These are phyloP conservation scores for Micronycteris hirsuta DNA, from an alignment of 2,113 vertebrate species.

Conservation along the genomic window DNA sequence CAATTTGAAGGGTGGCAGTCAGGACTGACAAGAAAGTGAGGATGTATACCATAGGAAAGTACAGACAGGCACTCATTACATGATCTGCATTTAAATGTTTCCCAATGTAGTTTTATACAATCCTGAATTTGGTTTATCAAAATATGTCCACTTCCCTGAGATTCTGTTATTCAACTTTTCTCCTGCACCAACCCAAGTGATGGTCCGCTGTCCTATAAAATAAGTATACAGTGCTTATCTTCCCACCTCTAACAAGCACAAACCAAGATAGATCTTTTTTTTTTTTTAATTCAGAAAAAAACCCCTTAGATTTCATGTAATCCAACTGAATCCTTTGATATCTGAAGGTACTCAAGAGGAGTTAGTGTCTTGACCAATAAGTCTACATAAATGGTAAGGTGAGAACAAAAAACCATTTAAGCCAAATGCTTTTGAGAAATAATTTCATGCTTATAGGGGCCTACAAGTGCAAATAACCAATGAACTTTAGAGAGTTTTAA, in stretches of 20 bases:
- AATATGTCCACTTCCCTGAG: background rate
- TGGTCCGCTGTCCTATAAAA: background rate
- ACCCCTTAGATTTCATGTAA: background rate
- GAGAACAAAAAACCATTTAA: background rate
- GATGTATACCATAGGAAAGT: background rate
- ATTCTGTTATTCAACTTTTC: background rate
- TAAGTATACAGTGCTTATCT: background rate
- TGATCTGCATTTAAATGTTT: background rate
- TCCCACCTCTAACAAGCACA: background rate
- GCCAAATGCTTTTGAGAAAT: background rate
- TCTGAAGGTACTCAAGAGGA: background rate
- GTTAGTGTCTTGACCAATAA: background rate
- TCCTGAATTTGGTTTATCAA: background rate
- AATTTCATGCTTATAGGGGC: background rate
- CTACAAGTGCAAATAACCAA: background rate
- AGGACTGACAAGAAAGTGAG: background rate
- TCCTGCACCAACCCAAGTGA: background rate
- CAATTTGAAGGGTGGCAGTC: background rate
- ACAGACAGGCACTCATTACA: background rate
- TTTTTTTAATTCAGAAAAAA: background rate
- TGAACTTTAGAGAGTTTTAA: background rate
- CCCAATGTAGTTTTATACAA: background rate
- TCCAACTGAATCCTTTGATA: background rate
- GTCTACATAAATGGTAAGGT: background rate
- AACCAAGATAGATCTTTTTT: background rate